Evolutionary conservation across 2,113 vertebrate species (phyloP).

Genomic region (Podarcis muralis): DNA sequence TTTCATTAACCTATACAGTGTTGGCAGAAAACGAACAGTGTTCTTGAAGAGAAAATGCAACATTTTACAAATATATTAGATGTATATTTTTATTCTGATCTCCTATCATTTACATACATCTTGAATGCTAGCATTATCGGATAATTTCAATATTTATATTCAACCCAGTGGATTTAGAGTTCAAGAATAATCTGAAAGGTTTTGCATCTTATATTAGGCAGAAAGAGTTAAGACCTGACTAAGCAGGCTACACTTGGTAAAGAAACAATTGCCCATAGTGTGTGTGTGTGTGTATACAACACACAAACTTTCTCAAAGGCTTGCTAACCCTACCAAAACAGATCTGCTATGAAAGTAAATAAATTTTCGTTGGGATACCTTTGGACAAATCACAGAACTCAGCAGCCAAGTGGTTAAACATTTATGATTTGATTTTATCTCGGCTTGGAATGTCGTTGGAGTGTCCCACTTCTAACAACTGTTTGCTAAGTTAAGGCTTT

Average conservation of each 20-base stretch:
- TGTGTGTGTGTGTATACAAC: slow-evolving; percentile 34
- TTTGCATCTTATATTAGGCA: slow-evolving; percentile 61
- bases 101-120: slow-evolving; percentile 40
- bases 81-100: slow-evolving; percentile 29
- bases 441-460: slow-evolving; percentile 85
- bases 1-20: slow-evolving; percentile 41
- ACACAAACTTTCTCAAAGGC: slow-evolving; percentile 56
- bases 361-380: slow-evolving; percentile 73
- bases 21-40: slow-evolving; percentile 22
- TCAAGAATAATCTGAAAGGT: slow-evolving; percentile 61
- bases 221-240: slow-evolving; percentile 39
- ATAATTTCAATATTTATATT: not conserved
- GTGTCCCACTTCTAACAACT: slow-evolving; percentile 91
- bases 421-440: slow-evolving; percentile 89
- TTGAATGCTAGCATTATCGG: not conserved
- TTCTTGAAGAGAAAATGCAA: slow-evolving; percentile 41
- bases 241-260: slow-evolving; percentile 24
- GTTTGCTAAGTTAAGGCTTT: slow-evolving; percentile 90
- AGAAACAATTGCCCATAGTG: slow-evolving; percentile 56
- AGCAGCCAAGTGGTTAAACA: slow-evolving; percentile 89
- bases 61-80: slow-evolving; percentile 8
- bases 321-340: slow-evolving; percentile 60
- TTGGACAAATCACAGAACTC: slow-evolving; percentile 79
- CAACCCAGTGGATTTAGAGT: slow-evolving; percentile 60
- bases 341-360: slow-evolving; percentile 70